These are phyloP conservation scores for Zosterops pallidus DNA, from an alignment of 2,113 vertebrate species.

Conservation along the genomic window DNA sequence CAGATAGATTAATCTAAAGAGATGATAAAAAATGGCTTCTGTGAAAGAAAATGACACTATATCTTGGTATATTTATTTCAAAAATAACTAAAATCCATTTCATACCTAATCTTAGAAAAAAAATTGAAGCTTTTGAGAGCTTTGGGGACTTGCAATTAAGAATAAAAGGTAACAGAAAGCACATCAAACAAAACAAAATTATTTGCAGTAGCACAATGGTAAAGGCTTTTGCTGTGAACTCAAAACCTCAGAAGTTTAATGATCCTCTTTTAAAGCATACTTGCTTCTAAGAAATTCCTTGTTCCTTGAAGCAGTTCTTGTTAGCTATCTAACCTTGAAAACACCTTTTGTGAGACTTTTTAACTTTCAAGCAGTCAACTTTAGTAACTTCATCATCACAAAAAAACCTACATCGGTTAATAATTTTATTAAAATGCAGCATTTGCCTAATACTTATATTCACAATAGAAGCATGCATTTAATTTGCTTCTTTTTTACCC, in stretches of 20 bases:
- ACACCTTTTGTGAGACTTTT: background rate
- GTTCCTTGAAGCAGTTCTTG: background rate
- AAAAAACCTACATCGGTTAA: background rate
- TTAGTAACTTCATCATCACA: background rate
- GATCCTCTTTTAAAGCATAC: background rate
- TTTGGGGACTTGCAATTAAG: background rate
- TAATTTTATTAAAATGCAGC: background rate
- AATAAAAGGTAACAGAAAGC: background rate
- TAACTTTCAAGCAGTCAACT: background rate
- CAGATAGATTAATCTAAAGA: background rate
- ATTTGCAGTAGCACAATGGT: background rate
- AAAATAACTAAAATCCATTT: background rate
- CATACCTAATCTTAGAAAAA: background rate
- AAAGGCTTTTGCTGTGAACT: background rate
- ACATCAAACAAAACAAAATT: background rate
- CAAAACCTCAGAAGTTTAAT: background rate
- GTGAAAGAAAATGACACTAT: background rate
- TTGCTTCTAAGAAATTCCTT: background rate
- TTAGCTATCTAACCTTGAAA: background rate
- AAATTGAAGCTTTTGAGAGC: background rate
- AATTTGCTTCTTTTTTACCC: background rate
- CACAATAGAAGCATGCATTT: background rate
- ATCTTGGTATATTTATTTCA: background rate
- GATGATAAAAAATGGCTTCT: background rate
- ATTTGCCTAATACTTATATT: background rate